Percentiles rank a stretch among this genome's conserved stretches.
Evolutionary conservation across 2,888 invertebrate species (phyloP).

Genomic region (Sturmia bella): DNA sequence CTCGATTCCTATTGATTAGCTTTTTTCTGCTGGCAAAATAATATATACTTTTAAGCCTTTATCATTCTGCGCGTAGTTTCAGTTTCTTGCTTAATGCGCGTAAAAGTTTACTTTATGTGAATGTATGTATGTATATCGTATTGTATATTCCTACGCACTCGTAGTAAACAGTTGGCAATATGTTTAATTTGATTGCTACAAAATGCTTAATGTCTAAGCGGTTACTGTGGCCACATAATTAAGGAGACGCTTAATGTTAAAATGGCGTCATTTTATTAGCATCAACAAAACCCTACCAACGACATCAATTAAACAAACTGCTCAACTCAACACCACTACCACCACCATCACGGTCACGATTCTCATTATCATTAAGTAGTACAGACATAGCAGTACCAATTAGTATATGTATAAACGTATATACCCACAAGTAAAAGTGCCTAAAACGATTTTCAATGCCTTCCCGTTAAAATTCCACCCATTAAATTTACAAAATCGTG

Average conservation of each 20-base stretch:
- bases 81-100: slow-evolving; percentile 24
- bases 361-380: slow-evolving; percentile 12
- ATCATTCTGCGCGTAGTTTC: neutral
- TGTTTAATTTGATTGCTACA: slow-evolving; percentile 60
- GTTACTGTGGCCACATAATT: slow-evolving; percentile 67
- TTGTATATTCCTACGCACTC: neutral
- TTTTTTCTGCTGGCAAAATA: no score
- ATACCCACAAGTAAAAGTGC: neutral
- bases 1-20: no score
- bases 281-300: slow-evolving; percentile 36
- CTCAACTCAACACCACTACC: slow-evolving; percentile 14
- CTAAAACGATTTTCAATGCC: neutral
- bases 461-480: neutral
- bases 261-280: slow-evolving; percentile 66
- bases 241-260: slow-evolving; percentile 64
- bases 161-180: slow-evolving; percentile 56
- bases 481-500: slow-evolving; percentile 44
- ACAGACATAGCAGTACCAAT: slow-evolving; percentile 36
- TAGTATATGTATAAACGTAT: neutral
- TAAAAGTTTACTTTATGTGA: slow-evolving; percentile 19
- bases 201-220: slow-evolving; percentile 60
- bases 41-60: neutral
- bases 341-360: neutral
- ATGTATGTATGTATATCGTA: neutral
- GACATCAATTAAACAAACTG: slow-evolving; percentile 23